Evolutionary conservation across 2,113 vertebrate genomes (phyloP), one percentile per base, ranked within the genome.

Genomic region (Dendrocopos noguchii): DNA sequence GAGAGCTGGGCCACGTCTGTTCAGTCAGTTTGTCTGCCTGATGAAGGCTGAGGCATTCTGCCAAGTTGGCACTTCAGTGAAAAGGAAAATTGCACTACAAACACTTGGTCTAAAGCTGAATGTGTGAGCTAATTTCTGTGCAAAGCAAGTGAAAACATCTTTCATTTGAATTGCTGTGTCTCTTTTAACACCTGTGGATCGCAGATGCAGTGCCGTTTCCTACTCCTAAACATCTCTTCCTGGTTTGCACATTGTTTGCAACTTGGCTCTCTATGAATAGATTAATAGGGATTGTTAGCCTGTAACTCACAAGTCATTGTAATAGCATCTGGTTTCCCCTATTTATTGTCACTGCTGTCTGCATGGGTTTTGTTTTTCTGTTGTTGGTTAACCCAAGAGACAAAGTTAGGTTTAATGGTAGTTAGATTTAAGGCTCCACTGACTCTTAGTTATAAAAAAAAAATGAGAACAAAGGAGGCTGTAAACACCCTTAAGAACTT

Each of bases 301-400:
- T 92, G 87, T 95, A 90, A 87, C 87, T 95, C 81, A 77, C 55
- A 91, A 94, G 57, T 94, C 70, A 66, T 85, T 74, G 61, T 52
- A 90, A 29, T 57, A 61, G 83, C 9, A 10, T 89, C 76, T 9
- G 22, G 53, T 64, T 77, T 77, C 27, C 88, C 84, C 82, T 97
- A 94, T 97, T 95, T 97, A 94, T 94, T 97, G 70, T 94, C 87
- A 63, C 42, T 91, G 9, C 91, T 84, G 84, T 84, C 67, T 95
- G 91, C 68, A 82, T 95, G 93, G 86, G 16, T 65, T 79, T 93
- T 91, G 86, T 57, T 80, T 77, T 80, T 46, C 11, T 82, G 57
- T 78, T 52, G 27, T n/a, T 87, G 71, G 81, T 75, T 95, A 91
- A 72, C 81, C 93, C 25, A 79, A 84, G 87, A 88, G 84, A 94